Conservation (phyloP, 1,140 invertebrate genomes). For the Hypsibius dujardini region DNA sequence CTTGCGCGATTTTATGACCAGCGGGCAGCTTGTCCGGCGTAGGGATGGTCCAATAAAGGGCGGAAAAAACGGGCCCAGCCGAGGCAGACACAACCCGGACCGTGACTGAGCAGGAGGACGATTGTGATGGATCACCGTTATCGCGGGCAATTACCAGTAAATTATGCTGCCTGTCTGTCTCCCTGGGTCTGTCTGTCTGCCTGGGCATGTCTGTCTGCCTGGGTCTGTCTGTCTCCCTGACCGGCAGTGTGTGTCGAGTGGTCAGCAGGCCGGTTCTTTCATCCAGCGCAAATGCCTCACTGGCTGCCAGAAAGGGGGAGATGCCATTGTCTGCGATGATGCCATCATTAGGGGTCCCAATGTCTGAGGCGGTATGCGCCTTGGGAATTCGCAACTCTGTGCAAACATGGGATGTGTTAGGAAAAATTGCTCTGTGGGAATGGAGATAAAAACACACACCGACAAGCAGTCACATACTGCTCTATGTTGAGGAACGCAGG, state of each 20-base stretch:
- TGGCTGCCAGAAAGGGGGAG: neutral
- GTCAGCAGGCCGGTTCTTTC: neutral
- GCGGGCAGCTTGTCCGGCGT: neutral
- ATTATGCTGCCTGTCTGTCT: neutral
- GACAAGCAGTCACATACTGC: too few relatives aligned
- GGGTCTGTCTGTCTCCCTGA: neutral
- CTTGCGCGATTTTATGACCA: neutral
- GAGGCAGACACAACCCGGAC: neutral
- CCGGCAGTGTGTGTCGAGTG: neutral
- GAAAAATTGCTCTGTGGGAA: too few relatives aligned
- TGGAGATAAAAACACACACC: too few relatives aligned
- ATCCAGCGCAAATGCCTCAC: neutral
- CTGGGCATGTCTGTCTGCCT: neutral
- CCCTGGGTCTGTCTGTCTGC: neutral
- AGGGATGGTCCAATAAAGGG: neutral
- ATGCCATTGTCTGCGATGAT: constrained; percentile 29
- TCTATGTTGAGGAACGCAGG: too few relatives aligned
- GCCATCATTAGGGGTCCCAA: too few relatives aligned
- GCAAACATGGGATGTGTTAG: too few relatives aligned
- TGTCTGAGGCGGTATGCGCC: too few relatives aligned
- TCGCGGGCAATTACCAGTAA: constrained; percentile 9
- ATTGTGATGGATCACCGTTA: constrained; percentile 6
- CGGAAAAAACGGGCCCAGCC: neutral
- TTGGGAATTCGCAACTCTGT: too few relatives aligned
- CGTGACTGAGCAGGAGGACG: constrained; percentile 5